phyloP scores from a whole-genome alignment of 2,888 invertebrate species.

The Diloba caeruleocephala region DNA sequence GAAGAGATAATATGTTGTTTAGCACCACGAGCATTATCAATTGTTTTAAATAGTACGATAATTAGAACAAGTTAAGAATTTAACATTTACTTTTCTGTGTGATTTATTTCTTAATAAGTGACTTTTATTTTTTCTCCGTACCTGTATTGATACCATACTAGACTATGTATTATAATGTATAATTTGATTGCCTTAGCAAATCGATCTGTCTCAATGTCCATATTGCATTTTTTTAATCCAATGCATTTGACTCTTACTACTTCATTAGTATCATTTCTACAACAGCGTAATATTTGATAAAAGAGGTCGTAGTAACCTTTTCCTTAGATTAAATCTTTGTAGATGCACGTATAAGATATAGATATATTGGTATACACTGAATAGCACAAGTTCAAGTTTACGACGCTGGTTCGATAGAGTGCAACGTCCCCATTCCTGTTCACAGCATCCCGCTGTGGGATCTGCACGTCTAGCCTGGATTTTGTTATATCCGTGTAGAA shows the following conservation, averaged over 20 bases:
- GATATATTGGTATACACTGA: slow-evolving; percentile 41
- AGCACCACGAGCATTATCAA: too few relatives aligned
- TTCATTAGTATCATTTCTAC: not conserved
- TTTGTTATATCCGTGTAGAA: slow-evolving; percentile 13
- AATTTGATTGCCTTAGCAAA: not conserved
- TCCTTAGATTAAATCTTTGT: slow-evolving; percentile 10
- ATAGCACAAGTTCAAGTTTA: slow-evolving; percentile 58
- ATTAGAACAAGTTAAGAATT: too few relatives aligned
- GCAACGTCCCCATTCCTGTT: slow-evolving; percentile 76
- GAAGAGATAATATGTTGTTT: too few relatives aligned
- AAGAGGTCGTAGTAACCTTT: not conserved
- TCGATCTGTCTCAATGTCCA: not conserved
- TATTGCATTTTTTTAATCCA: not conserved
- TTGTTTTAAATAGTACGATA: too few relatives aligned
- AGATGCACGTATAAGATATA: slow-evolving; percentile 8
- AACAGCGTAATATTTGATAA: slow-evolving; percentile 6
- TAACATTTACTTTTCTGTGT: too few relatives aligned
- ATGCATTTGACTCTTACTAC: not conserved
- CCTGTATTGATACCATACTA: too few relatives aligned
- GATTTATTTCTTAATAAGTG: too few relatives aligned
- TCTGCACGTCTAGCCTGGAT: slow-evolving; percentile 49
- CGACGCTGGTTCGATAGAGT: slow-evolving; percentile 59
- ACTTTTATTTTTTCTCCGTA: too few relatives aligned
- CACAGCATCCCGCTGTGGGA: slow-evolving; percentile 63
- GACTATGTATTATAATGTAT: slow-evolving; percentile 1